phyloP scores from a whole-genome alignment of 2,888 invertebrate genomes.

The Pristionchus maxplancki region DNA sequence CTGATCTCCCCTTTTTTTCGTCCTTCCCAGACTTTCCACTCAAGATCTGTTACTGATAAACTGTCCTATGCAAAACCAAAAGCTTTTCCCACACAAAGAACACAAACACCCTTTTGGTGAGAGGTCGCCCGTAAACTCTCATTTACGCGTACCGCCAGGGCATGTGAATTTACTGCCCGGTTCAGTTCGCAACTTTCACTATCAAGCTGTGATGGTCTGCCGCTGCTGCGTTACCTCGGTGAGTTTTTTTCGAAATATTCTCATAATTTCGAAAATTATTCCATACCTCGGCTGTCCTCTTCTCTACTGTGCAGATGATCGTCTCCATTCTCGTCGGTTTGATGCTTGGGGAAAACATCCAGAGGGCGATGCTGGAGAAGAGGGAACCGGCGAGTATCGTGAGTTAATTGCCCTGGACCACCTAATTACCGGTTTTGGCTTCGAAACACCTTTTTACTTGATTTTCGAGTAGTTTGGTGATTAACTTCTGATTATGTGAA shows the following conservation, averaged over 20 bases:
- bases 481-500: too few species aligned
- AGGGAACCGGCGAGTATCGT: background rate
- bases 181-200: background rate
- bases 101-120: background rate
- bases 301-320: background rate
- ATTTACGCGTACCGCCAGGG: background rate
- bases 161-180: background rate
- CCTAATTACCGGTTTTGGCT: too few species aligned
- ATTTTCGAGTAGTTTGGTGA: too few species aligned
- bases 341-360: constrained; percentile 27
- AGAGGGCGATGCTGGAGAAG: background rate
- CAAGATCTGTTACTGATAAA: background rate
- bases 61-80: background rate
- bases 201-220: background rate
- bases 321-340: background rate
- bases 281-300: background rate
- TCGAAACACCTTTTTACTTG: background rate
- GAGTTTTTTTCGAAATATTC: background rate
- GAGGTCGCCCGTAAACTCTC: background rate
- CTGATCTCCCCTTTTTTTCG: background rate
- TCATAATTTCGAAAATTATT: background rate
- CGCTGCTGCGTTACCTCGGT: constrained; percentile 19
- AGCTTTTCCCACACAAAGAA: background rate
- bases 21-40: background rate
- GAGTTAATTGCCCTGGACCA: too few species aligned